Conservation (phyloP, 1,140 invertebrate species). For the Fopius arisanus region DNA sequence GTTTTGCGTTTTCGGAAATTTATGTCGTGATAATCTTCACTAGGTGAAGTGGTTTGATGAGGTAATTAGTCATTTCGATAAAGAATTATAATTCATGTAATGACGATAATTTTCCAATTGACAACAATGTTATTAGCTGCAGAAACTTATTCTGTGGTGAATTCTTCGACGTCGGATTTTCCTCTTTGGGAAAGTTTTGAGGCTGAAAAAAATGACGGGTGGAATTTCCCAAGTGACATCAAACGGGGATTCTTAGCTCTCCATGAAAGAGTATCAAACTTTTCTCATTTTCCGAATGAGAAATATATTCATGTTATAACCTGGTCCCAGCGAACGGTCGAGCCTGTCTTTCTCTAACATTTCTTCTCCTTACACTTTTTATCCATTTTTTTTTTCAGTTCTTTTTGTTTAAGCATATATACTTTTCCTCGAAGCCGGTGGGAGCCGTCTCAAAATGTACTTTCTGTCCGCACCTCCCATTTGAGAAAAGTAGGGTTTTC, state of each 20-base stretch:
- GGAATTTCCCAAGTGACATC: slow-evolving; percentile 2
- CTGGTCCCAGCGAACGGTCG: background rate
- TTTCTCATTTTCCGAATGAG: slow-evolving; percentile 34
- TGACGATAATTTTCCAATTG: too few relatives aligned
- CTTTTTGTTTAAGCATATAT: slow-evolving; percentile 10
- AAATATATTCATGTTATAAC: slow-evolving; percentile 30
- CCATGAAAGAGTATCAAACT: slow-evolving; percentile 30
- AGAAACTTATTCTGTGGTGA: too few relatives aligned
- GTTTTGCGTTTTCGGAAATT: too few relatives aligned
- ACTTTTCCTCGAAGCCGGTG: slow-evolving; percentile 21
- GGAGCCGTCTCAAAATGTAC: slow-evolving; percentile 33
- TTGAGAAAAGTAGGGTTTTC: slow-evolving; percentile 32
- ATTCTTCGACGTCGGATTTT: background rate
- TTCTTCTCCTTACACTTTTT: background rate
- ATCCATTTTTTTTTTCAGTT: background rate
- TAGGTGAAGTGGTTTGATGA: too few relatives aligned
- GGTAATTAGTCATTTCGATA: too few relatives aligned
- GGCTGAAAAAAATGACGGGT: background rate
- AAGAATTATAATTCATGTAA: too few relatives aligned
- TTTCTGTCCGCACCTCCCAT: slow-evolving; percentile 28
- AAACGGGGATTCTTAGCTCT: background rate
- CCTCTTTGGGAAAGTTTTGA: background rate
- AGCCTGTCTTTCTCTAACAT: background rate
- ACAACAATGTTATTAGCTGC: too few relatives aligned
- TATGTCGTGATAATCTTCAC: too few relatives aligned